Evolutionary conservation across 2,888 invertebrate genomes (phyloP).

Genomic region (Argyresthia albistria): DNA sequence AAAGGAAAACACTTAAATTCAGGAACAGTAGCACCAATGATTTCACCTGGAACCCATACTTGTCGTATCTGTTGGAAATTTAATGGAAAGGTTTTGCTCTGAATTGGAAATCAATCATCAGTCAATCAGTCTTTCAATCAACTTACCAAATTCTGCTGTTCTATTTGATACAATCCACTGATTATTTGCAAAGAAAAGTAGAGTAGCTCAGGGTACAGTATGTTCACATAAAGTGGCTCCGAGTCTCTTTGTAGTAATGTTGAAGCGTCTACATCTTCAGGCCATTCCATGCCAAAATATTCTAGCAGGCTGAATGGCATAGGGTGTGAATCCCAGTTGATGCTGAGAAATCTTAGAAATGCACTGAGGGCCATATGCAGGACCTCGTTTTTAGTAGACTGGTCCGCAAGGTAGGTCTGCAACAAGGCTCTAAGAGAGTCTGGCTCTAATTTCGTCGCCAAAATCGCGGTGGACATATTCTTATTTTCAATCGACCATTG

Average conservation of each 20-base stretch:
- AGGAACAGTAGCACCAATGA: too few relatives aligned
- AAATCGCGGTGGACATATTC: conserved; percentile 33
- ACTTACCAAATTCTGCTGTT: conserved; percentile 47
- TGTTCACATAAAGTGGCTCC: conserved; percentile 78
- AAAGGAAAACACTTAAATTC: too few relatives aligned
- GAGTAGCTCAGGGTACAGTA: conserved; percentile 67
- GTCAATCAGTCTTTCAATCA: too few relatives aligned
- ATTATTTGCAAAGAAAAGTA: conserved; percentile 53
- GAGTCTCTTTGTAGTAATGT: conserved; percentile 69
- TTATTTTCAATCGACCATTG: conserved; percentile 35
- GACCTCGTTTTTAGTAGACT: conserved; percentile 37
- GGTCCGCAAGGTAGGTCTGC: conserved; percentile 24
- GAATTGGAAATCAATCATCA: not conserved
- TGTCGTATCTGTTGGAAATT: too few relatives aligned
- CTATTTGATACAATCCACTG: conserved; percentile 30
- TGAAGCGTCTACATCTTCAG: conserved; percentile 47
- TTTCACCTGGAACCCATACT: too few relatives aligned
- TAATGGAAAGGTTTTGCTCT: too few relatives aligned
- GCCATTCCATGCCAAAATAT: conserved; percentile 50
- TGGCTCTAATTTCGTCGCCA: conserved; percentile 31
- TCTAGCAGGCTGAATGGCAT: conserved; percentile 44
- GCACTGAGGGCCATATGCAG: conserved; percentile 75
- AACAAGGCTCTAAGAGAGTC: conserved; percentile 27
- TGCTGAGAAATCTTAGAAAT: conserved; percentile 81
- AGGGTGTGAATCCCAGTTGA: conserved; percentile 86